Percentiles rank a stretch among this genome's conserved stretches.
Evolutionary conservation across 2,113 vertebrate species (phyloP).

Genomic region (Hypomesus transpacificus): DNA sequence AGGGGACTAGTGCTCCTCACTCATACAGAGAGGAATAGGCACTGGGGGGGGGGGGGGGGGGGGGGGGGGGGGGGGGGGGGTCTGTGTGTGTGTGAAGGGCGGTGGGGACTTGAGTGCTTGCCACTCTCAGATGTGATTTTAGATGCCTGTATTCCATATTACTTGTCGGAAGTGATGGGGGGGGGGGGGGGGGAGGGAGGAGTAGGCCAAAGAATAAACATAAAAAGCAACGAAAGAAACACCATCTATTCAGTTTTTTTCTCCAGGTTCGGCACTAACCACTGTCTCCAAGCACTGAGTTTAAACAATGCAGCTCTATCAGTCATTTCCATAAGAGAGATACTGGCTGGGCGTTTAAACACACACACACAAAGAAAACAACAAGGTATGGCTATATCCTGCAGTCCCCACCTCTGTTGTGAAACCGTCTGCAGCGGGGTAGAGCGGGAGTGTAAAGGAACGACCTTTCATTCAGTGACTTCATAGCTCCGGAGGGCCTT

Average conservation of each 20-base stretch:
- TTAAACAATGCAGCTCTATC: conserved; percentile 6
- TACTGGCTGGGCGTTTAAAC: conserved; percentile 21
- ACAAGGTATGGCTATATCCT: conserved; percentile 42
- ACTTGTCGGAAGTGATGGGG: not conserved
- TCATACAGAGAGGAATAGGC: conserved; percentile 44
- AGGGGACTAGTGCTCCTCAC: not conserved
- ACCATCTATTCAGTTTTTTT: conserved; percentile 10
- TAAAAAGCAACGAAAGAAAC: not conserved
- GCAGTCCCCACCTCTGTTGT: conserved; percentile 15
- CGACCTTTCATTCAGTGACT: not conserved
- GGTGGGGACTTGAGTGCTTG: too few species aligned
- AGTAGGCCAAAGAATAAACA: not conserved
- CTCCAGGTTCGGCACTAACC: conserved; percentile 1
- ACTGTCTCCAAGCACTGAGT: not conserved
- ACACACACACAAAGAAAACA: not conserved
- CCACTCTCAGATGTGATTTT: not conserved
- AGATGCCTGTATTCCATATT: not conserved
- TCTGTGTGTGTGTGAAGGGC: too few species aligned
- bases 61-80: not conserved
- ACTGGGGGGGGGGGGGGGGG: conserved; percentile 36
- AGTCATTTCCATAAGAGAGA: not conserved
- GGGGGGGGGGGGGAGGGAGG: not conserved
- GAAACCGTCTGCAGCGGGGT: conserved; percentile 6
- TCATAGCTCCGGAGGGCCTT: conserved; percentile 14
- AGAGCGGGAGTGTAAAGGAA: conserved; percentile 11